Base-by-base conservation (phyloP, 1,140 invertebrate genomes). In the Cherax quadricarinatus region DNA sequence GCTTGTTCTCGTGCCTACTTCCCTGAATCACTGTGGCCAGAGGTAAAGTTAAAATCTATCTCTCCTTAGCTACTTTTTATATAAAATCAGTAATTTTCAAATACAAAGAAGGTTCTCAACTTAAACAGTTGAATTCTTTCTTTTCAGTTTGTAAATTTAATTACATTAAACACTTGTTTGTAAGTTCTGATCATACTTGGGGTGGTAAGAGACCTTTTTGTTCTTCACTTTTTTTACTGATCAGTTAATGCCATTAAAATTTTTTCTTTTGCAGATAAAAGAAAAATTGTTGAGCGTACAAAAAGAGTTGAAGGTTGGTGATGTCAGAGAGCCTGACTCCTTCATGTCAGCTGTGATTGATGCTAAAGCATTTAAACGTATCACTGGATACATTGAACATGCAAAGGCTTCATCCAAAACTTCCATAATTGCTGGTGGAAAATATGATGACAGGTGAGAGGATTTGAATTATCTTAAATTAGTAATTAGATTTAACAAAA, bases 271-370 rank as follows among this genome's bases (percentile, higher is more conserved):
- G 7, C 93, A 97, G 96, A 96, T 98, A 48, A 98, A 97, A 94
- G 96, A 96, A 91, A 97, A 97, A 4, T 95, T 99, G 24, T 60
- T 98, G 14, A 95, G 96, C 60, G 96, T 96, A 86, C 96, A 96
- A 18, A 94, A 96, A 24, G 96, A 97, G 94, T 94, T 99, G 10
- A 99, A 98, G 95, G 96, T 99, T 85, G 98, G 98, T 10, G 97
- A 99, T 94, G 97, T 98, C 0, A 96, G 97, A 79, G 98, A 99
- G 93, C 97, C 97, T 92, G 97, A 97, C 88, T 96, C 96, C 1
- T 99, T 99, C 95, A 96, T 97, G 80, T 98, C 97, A 30, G 98
- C 99, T 85, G 99, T 99, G 4, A 99, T 99, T 95, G 99, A 99
- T 95, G 97, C 97, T 79, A 97, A 97, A 95, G 97, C 99, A 49